Evolutionary conservation across 2,888 invertebrate species (phyloP).

Genomic region (Lymantria dispar): DNA sequence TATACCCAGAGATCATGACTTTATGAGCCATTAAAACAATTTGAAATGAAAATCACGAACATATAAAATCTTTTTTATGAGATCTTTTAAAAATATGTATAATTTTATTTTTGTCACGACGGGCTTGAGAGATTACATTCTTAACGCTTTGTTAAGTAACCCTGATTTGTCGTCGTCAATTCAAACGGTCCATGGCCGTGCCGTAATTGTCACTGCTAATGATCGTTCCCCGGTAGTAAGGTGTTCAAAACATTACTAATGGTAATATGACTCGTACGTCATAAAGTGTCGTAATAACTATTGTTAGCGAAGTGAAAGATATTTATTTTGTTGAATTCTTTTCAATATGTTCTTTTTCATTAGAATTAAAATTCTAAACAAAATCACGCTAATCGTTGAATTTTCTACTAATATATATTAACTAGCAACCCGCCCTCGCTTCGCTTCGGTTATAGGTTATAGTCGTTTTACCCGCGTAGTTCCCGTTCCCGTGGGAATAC

Average conservation of each 20-base stretch:
- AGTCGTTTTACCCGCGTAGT: too few species aligned
- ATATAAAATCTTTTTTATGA: neutral
- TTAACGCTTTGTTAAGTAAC: constrained; percentile 9
- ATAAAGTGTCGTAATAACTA: too few species aligned
- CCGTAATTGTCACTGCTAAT: constrained; percentile 9
- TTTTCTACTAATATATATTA: too few species aligned
- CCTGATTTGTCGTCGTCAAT: constrained; percentile 15
- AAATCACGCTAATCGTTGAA: too few species aligned
- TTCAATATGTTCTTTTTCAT: too few species aligned
- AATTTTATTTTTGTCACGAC: neutral
- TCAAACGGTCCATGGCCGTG: constrained; percentile 14
- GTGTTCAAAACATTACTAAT: constrained; percentile 11
- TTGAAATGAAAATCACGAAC: neutral
- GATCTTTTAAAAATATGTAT: neutral
- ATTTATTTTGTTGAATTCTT: too few species aligned
- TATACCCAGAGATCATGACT: neutral
- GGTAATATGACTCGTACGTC: constrained; percentile 5
- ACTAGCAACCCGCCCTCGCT: too few species aligned
- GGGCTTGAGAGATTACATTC: constrained; percentile 5
- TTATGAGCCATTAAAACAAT: too few species aligned
- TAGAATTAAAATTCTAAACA: too few species aligned
- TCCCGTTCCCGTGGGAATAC: too few species aligned
- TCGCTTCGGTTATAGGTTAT: too few species aligned
- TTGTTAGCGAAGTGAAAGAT: too few species aligned
- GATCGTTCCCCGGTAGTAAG: constrained; percentile 8